Base-by-base conservation (phyloP, 2,797 vertebrate genomes). In the Phrynocephalus forsythii region DNA sequence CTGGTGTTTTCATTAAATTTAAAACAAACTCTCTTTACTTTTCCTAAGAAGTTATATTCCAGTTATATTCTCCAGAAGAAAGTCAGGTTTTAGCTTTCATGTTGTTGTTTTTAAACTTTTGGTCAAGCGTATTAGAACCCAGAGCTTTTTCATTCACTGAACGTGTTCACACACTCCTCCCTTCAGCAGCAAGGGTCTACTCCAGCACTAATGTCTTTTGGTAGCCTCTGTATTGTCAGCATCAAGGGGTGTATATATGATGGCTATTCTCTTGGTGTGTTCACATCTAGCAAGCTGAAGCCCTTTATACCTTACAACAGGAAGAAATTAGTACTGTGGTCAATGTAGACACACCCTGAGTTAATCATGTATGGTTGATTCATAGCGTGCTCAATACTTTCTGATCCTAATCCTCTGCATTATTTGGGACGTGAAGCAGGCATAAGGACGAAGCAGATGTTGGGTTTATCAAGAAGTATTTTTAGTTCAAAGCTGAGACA, bases 1-100 rank as follows among this genome's bases (percentile, higher is more conserved):
- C 3, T n/a, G 73, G 60, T 85, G 15, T 30, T 30, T 48, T 76
- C 22, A 68, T 86, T 28, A 72, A 56, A 81, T 87, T 87, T 79
- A 66, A 85, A 89, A 67, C 38, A 60, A 24, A 13, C 60, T 33
- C 48, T 83, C 85, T 89, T 66, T 89, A 0, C 50, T 69, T 86
- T 90, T 91, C 56, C 63, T 28, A 38, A 89, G 69, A 68, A 60
- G 77, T 89, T 67, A 66, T 44, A 5, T 24, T 9, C 77, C n/a
- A 30, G 81, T 79, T 50, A 28, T 24, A 6, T 86, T 93, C 30
- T 4, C 0, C 60, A 77, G 76, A n/a, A 56, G 68, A 20, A 71
- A 87, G 84, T 75, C 0, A 26, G 28, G 88, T 75, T 68, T 86
- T 13, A 86, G 33, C 56, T 91, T 82, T 28, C 83, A 69, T 33